Evolutionary conservation across 1,140 invertebrate species (phyloP).

Genomic region (Mactra quadrangularis): DNA sequence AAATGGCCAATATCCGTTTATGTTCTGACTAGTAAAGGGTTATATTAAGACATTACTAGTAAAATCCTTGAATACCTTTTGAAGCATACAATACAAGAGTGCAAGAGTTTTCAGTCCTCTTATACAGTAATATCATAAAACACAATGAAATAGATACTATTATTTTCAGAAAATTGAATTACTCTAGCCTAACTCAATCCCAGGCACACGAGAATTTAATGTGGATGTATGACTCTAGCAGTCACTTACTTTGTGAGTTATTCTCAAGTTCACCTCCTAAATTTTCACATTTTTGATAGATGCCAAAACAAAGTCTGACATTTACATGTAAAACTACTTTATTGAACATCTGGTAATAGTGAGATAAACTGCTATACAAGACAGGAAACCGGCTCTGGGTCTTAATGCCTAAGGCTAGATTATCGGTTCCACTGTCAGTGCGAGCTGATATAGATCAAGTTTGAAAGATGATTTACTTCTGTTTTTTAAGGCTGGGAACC

Average conservation of each 20-base stretch:
- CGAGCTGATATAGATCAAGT: constrained; percentile 11
- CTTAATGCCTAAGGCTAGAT: background rate
- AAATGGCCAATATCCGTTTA: too few species aligned
- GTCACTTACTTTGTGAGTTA: background rate
- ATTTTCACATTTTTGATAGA: background rate
- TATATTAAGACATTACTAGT: too few species aligned
- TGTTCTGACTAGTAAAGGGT: too few species aligned
- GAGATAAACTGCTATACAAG: constrained; percentile 17
- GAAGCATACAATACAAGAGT: too few species aligned
- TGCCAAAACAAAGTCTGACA: constrained; percentile 15
- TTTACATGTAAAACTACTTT: constrained; percentile 35
- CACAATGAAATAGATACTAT: too few species aligned
- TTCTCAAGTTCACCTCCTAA: constrained; percentile 15
- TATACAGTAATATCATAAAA: too few species aligned
- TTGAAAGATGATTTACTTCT: constrained; percentile 3
- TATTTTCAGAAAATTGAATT: background rate
- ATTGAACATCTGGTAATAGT: background rate
- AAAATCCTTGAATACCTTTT: too few species aligned
- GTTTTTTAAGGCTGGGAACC: background rate
- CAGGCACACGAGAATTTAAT: background rate
- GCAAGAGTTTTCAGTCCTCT: too few species aligned
- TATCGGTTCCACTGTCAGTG: constrained; percentile 17
- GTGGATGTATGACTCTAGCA: background rate
- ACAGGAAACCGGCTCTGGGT: constrained; percentile 13
- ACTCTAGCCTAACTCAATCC: background rate